These are phyloP conservation scores for Drosophila santomea DNA, from an alignment of 1,140 invertebrate species.

Conservation along the genomic window DNA sequence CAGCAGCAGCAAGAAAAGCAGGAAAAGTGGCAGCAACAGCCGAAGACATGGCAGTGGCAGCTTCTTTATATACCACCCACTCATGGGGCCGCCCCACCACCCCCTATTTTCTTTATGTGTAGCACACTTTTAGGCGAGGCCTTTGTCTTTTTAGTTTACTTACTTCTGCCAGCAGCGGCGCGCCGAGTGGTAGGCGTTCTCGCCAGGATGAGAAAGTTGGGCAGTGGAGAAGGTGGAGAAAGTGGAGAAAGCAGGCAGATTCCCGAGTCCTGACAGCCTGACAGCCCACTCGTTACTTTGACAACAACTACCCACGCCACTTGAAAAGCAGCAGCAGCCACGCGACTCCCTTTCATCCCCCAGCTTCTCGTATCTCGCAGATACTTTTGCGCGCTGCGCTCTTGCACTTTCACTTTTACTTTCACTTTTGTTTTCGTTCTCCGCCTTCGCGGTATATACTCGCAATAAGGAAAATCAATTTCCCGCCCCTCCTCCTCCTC, in stretches of 20 bases:
- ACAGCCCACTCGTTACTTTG: conserved; percentile 82
- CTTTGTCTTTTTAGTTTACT: conserved; percentile 83
- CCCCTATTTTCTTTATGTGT: conserved; percentile 64
- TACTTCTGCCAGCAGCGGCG: conserved; percentile 43
- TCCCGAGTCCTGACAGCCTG: conserved; percentile 62
- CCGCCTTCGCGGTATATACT: conserved; percentile 7
- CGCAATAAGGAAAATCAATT: conserved; percentile 70
- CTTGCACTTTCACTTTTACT: conserved; percentile 69
- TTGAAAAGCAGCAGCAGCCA: conserved; percentile 9
- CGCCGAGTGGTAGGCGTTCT: conserved; percentile 23
- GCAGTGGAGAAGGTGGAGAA: neutral
- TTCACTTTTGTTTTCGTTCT: conserved; percentile 41
- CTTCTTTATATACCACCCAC: conserved; percentile 52
- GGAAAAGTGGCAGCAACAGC: conserved; percentile 30
- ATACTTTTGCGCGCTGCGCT: conserved; percentile 74
- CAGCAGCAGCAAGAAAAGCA: conserved; percentile 44
- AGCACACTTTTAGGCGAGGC: conserved; percentile 79
- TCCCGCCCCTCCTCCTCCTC: conserved; percentile 10
- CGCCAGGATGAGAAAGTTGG: neutral
- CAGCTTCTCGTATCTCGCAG: conserved; percentile 62
- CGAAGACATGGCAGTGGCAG: conserved; percentile 29
- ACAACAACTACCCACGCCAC: conserved; percentile 61
- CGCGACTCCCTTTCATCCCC: conserved; percentile 6
- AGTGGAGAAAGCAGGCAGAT: neutral
- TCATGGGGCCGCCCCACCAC: conserved; percentile 1